Evolutionary conservation across 53 echinoderm and acorn worm species (phyloP).

Genomic region (Holothuria scabra): DNA sequence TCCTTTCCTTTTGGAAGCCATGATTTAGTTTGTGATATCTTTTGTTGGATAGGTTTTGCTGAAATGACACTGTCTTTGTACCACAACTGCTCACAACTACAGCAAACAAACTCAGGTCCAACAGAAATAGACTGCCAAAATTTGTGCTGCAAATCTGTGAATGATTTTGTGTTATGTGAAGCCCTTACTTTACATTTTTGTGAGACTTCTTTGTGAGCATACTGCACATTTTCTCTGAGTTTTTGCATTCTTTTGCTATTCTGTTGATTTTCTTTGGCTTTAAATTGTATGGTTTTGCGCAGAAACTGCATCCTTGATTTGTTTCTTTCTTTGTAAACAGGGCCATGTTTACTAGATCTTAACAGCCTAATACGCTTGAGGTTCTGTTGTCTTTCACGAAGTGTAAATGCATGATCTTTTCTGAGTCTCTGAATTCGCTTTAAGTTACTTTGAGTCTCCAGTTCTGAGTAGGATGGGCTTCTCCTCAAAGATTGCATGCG

Average conservation of each 20-base stretch:
- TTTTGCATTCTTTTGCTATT: slow-evolving; percentile 15
- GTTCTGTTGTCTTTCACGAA: slow-evolving; percentile 1
- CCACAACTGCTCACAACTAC: slow-evolving; percentile 53
- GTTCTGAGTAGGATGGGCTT: no score
- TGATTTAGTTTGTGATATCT: background rate
- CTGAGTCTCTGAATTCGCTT: slow-evolving; percentile 1
- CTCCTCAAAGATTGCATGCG: no score
- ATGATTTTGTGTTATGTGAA: slow-evolving; percentile 7
- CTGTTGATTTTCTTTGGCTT: background rate
- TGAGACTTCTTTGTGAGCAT: background rate
- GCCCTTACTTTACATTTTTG: background rate
- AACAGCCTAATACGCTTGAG: background rate
- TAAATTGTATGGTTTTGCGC: background rate
- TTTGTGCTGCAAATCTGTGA: slow-evolving; percentile 11
- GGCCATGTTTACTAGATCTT: background rate
- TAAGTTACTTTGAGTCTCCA: background rate
- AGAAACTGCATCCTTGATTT: background rate
- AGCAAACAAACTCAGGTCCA: slow-evolving; percentile 42
- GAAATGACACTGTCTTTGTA: slow-evolving; percentile 47
- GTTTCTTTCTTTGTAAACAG: no score
- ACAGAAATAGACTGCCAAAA: slow-evolving; percentile 36
- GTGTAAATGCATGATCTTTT: background rate
- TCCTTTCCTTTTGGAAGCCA: slow-evolving; percentile 1
- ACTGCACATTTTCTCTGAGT: slow-evolving; percentile 1
- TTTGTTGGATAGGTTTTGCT: background rate